phyloP scores from a whole-genome alignment of 2,113 vertebrate genomes.

The Dipodomys ordii region DNA sequence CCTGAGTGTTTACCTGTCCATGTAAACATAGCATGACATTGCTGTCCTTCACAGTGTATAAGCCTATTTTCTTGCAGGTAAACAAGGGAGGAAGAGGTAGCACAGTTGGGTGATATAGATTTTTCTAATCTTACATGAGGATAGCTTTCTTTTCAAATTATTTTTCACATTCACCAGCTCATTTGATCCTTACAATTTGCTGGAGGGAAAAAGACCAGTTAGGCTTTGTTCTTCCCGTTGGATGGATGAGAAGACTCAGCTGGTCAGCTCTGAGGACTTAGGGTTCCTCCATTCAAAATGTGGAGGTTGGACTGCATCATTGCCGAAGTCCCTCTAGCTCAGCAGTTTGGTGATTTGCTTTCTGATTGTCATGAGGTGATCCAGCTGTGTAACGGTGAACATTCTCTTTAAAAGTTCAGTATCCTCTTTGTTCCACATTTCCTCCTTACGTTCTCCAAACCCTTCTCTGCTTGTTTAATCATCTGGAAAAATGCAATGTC shows the following conservation, averaged over 20 bases:
- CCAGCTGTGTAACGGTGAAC: background rate
- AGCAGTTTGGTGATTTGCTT: background rate
- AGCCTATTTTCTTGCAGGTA: constrained; percentile 45
- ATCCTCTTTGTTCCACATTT: background rate
- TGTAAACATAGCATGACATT: constrained; percentile 70
- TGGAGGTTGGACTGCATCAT: background rate
- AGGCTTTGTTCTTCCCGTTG: constrained; percentile 34
- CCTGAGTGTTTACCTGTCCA: constrained; percentile 47
- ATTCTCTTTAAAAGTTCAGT: background rate
- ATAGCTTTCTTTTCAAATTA: constrained; percentile 57
- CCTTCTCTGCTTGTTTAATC: background rate
- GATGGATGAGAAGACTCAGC: background rate
- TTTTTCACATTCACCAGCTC: constrained; percentile 2
- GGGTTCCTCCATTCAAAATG: background rate
- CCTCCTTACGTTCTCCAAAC: background rate
- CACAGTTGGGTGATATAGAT: background rate
- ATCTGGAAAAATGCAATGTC: background rate
- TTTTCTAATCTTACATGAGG: constrained; percentile 4
- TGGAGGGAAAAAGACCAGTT: too few relatives aligned
- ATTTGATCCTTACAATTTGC: background rate
- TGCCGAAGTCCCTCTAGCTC: background rate
- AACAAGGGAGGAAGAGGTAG: background rate
- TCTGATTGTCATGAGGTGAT: constrained; percentile 7
- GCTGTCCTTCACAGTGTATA: background rate
- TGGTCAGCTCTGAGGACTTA: background rate